Conservation (phyloP, 2,888 invertebrate species). For the Pogonocherus hispidulus region DNA sequence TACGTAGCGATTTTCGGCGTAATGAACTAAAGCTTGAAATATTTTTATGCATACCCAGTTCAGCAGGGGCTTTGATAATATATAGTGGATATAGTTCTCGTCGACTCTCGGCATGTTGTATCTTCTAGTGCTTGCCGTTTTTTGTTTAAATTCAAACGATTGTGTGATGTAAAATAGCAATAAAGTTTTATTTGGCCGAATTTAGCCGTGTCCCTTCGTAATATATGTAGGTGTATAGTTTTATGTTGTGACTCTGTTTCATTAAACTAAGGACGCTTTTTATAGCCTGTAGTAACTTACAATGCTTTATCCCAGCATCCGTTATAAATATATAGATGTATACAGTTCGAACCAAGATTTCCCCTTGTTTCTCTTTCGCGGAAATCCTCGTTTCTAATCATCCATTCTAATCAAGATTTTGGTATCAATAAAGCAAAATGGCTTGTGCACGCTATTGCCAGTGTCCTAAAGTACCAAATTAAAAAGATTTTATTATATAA, state of each 20-base stretch:
- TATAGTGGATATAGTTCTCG: not conserved
- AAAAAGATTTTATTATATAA: no score
- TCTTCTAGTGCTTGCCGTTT: not conserved
- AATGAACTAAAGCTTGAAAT: slow-evolving; percentile 7
- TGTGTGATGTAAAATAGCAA: not conserved
- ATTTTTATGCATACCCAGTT: not conserved
- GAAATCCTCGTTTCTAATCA: no score
- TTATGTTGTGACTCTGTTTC: not conserved
- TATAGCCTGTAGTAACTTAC: not conserved
- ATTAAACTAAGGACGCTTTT: not conserved
- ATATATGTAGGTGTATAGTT: not conserved
- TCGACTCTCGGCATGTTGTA: not conserved
- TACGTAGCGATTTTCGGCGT: slow-evolving; percentile 2
- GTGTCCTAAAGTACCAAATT: no score
- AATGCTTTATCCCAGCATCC: not conserved
- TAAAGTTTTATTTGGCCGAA: slow-evolving; percentile 12
- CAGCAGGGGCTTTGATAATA: not conserved
- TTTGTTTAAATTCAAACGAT: slow-evolving; percentile 7
- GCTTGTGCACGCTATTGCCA: no score
- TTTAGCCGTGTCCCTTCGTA: not conserved
- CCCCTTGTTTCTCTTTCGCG: no score
- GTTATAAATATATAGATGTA: not conserved
- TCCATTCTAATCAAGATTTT: no score
- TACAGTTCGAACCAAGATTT: no score
- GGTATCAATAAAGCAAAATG: no score